Conservation (phyloP, 2,113 vertebrate species). For the Gymnarchus niloticus region DNA sequence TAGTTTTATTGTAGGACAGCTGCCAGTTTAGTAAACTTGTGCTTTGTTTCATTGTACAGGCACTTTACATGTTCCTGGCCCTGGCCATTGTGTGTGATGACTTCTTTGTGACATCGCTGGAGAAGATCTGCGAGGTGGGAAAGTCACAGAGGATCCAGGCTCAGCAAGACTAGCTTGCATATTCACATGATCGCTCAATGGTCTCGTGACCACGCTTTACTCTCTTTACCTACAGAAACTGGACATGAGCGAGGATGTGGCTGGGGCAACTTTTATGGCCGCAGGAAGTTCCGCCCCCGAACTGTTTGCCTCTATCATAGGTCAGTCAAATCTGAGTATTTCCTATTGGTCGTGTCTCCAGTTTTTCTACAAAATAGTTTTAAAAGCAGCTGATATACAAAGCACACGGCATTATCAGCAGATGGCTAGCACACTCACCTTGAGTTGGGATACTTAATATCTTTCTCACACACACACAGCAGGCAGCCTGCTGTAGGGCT, state of each 20-base stretch:
- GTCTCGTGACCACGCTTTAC: neutral
- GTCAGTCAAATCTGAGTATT: constrained; percentile 47
- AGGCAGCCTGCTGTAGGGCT: neutral
- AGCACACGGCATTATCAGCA: constrained; percentile 12
- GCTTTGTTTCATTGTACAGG: constrained; percentile 48
- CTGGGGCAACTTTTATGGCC: constrained; percentile 86
- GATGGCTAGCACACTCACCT: neutral
- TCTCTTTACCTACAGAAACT: constrained; percentile 65
- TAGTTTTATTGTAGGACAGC: neutral
- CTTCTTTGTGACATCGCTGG: constrained; percentile 83
- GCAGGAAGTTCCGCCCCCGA: constrained; percentile 85
- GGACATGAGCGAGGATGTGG: constrained; percentile 80
- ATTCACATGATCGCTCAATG: neutral
- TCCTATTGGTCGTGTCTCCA: neutral
- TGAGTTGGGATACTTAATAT: neutral
- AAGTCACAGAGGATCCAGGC: neutral
- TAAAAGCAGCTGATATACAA: neutral
- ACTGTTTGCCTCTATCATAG: constrained; percentile 81
- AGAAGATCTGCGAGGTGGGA: constrained; percentile 83
- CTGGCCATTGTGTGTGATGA: constrained; percentile 84
- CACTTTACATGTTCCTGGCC: constrained; percentile 86
- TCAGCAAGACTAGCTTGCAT: neutral
- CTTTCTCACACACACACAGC: neutral
- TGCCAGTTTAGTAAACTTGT: neutral
- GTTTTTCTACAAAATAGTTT: neutral